Conservation (phyloP, 2,113 vertebrate genomes). For the Chascanopsetta lugubris region DNA sequence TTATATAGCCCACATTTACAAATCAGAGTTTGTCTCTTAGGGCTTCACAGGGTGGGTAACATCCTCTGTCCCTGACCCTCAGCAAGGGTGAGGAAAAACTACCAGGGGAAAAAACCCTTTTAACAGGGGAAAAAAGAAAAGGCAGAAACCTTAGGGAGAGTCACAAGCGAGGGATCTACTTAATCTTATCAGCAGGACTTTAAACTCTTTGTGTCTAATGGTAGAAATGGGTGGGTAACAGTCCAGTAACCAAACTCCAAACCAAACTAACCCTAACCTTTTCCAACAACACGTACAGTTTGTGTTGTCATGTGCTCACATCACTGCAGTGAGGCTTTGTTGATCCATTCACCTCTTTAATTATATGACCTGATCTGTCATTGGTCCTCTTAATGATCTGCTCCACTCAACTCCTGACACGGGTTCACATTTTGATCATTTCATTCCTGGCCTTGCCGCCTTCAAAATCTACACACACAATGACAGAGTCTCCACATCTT, state of each 20-base stretch:
- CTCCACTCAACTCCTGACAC: slow-evolving; percentile 71
- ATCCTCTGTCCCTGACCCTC: no score
- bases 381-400: slow-evolving; percentile 77
- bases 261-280: background rate
- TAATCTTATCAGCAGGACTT: no score
- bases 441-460: background rate
- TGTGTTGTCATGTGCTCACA: slow-evolving; percentile 44
- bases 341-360: slow-evolving; percentile 76
- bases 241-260: slow-evolving; percentile 55
- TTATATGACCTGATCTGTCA: slow-evolving; percentile 79
- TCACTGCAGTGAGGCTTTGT: slow-evolving; percentile 29
- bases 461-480: background rate
- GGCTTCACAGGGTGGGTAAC: no score
- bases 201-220: slow-evolving; percentile 39
- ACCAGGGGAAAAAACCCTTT: no score
- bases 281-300: slow-evolving; percentile 45
- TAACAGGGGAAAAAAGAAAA: no score
- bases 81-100: no score
- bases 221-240: no score
- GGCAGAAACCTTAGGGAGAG: no score
- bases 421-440: slow-evolving; percentile 39
- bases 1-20: no score
- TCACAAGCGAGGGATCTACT: no score
- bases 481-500: background rate
- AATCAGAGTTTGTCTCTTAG: no score